These are phyloP conservation scores for Periparus ater DNA, from an alignment of 2,797 vertebrate genomes.

Conservation along the genomic window DNA sequence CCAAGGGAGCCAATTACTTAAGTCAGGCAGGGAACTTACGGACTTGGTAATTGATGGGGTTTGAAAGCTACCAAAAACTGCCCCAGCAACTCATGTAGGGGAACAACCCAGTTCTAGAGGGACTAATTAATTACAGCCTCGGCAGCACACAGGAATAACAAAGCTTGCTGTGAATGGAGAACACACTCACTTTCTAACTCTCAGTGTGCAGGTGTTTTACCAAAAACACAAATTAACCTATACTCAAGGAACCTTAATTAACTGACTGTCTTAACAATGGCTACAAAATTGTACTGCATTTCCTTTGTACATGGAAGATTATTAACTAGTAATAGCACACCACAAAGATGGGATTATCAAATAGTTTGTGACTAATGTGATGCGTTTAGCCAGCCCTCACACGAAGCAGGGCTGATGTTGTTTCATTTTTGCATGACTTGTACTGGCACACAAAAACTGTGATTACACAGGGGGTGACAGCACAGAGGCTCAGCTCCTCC, in stretches of 20 bases:
- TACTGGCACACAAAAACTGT: background rate
- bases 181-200: background rate
- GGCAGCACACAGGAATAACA: background rate
- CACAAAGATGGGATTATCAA: background rate
- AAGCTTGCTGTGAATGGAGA: background rate
- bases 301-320: background rate
- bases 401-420: background rate
- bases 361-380: background rate
- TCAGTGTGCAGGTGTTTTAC: background rate
- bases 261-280: accelerated
- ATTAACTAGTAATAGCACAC: background rate
- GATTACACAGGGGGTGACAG: accelerated
- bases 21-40: background rate
- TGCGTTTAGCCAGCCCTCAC: background rate
- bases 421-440: background rate
- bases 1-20: constrained; percentile 6
- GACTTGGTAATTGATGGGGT: background rate
- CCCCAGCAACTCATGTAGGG: background rate
- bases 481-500: background rate
- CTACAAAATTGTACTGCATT: background rate
- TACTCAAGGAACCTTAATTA: background rate
- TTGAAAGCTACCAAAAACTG: background rate
- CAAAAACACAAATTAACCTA: background rate
- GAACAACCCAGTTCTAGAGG: background rate
- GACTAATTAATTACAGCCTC: background rate